Percentiles rank a stretch among this genome's conserved stretches.
phyloP scores from a whole-genome alignment of 2,113 vertebrate genomes.

The Colaptes auratus region DNA sequence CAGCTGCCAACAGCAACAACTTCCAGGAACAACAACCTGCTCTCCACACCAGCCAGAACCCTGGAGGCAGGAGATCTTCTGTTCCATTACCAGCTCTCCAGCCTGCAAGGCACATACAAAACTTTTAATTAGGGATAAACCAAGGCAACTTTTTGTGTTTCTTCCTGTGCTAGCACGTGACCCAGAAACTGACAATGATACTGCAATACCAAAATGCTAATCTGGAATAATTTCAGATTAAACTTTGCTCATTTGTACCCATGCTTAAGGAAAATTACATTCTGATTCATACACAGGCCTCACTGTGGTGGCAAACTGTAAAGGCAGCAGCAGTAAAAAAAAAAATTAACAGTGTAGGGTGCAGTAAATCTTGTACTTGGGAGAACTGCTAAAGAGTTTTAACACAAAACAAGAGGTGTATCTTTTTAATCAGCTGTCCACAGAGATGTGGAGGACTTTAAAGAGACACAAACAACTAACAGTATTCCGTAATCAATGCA shows the following conservation, averaged over 20 bases:
- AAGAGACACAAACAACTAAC: slow-evolving; percentile 48
- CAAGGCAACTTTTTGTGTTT: not conserved
- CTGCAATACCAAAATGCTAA: not conserved
- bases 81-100: not conserved
- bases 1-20: slow-evolving; percentile 43
- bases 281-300: slow-evolving; percentile 1
- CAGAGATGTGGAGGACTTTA: slow-evolving; percentile 28
- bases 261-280: not conserved
- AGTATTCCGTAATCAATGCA: slow-evolving; percentile 50
- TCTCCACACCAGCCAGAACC: not conserved
- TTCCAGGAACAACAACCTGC: slow-evolving; percentile 12
- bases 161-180: not conserved
- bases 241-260: not conserved
- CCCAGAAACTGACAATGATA: not conserved
- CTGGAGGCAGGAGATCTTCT: not conserved
- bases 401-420: not conserved
- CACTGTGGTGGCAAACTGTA: slow-evolving; percentile 41
- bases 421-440: slow-evolving; percentile 46
- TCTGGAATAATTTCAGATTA: not conserved
- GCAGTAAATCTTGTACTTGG: not conserved
- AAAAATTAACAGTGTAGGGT: not conserved
- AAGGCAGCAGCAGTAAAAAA: slow-evolving; percentile 9
- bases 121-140: slow-evolving; percentile 42
- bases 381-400: not conserved
- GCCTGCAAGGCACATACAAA: not conserved